phyloP scores from a whole-genome alignment of 2,797 vertebrate genomes.

The Thamnophis elegans region DNA sequence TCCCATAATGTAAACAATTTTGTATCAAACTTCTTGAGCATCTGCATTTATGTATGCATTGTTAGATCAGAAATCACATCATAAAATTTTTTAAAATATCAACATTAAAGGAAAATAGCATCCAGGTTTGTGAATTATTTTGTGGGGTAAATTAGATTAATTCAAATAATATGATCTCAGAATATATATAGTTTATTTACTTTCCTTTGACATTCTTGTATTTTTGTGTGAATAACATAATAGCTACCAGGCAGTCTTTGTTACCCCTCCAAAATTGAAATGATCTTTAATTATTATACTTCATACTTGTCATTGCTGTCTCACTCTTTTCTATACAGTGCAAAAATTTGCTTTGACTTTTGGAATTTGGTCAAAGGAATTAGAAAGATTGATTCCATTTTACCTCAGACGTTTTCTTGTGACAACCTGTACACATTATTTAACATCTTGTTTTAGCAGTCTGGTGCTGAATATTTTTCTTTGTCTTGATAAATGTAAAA shows the following conservation, averaged over 20 bases:
- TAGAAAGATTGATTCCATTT: conserved; percentile 7
- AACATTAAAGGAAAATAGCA: neutral
- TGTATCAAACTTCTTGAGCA: neutral
- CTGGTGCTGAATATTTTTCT: neutral
- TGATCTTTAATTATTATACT: neutral
- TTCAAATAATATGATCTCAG: neutral
- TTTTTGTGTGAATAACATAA: neutral
- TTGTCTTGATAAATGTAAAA: neutral
- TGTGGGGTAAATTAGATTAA: neutral
- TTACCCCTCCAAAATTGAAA: neutral
- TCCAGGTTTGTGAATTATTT: neutral
- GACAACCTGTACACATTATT: neutral
- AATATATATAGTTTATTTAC: neutral
- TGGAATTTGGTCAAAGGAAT: conserved; percentile 2
- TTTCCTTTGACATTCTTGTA: neutral
- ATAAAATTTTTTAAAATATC: neutral
- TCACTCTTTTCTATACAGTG: neutral
- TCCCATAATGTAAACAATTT: neutral
- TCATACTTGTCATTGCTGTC: neutral
- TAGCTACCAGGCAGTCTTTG: neutral
- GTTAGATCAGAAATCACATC: neutral
- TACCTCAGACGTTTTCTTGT: neutral
- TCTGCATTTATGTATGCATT: neutral
- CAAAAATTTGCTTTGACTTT: neutral
- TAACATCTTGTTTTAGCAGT: neutral